Evolutionary conservation across 2,888 invertebrate genomes (phyloP), one percentile per base, ranked within the genome.

Genomic region (Apodemia mormo): DNA sequence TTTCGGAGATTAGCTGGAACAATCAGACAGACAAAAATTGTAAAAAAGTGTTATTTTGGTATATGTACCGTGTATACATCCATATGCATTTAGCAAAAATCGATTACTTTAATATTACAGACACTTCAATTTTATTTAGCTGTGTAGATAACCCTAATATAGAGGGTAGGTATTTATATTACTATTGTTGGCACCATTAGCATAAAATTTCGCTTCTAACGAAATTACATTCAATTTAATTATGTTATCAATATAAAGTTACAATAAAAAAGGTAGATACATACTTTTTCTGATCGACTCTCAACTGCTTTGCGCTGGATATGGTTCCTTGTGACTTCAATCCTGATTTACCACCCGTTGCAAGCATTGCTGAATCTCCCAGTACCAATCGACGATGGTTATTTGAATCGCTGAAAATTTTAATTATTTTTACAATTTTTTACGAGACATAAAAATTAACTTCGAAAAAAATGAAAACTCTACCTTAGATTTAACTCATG

Each of bases 321-420:
- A 98, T 96, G 3, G 98, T 98, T 67, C 97, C 97, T 84, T 98
- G 96, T 0, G 97, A 95, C 84, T 98, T 97, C 65, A 98, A 87
- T 22, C 97, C 96, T n/a, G 96, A 94, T 74, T 92, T 92, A 22
- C 92, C 90, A 71, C 97, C 97, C 1, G 98, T 96, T 2, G 97
- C 97, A 79, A 98, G 95, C 94, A 98, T 97, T 0, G 98, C 98
- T 0, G 98, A 98, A 85, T 99, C 99, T 4, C 98, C 98, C 67
- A 98, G 92, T 87, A 98, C 95, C 72, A 98, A 91, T 0, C 90
- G 88, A 52, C 99, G 95, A 84, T 99, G 99, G 85, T 98, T 98
- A 84, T 98, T 98, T 0, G 98, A 98, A 85, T 99, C 99, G 79
- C 97, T 97, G 86, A 22, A 83, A 69, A 71, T 43, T 3, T 43